A percentile compares a stretch with the other conserved stretches of the same genome.
Conservation (phyloP, 2,113 vertebrate genomes). For the Nerophis ophidion region DNA sequence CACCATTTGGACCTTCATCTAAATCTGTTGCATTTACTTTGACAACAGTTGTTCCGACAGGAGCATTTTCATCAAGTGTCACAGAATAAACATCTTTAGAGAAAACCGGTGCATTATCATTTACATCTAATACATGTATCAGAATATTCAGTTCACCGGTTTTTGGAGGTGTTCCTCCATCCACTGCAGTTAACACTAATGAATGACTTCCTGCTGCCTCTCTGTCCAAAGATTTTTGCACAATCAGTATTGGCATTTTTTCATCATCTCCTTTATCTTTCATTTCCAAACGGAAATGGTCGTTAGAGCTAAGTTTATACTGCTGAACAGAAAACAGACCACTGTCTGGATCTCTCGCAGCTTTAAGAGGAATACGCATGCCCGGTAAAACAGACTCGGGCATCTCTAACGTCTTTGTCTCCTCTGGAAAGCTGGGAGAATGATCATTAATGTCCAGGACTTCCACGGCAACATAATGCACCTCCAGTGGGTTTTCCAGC, state of each 20-base stretch:
- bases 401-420: conserved; percentile 48
- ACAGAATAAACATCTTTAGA: conserved; percentile 39
- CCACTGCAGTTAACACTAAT: conserved; percentile 42
- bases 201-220: conserved; percentile 20
- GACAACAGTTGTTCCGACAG: conserved; percentile 35
- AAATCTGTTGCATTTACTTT: conserved; percentile 61
- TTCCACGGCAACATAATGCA: conserved; percentile 52
- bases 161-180: conserved; percentile 58
- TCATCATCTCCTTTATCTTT: conserved; percentile 40
- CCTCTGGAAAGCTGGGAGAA: conserved; percentile 47
- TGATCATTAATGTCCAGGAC: conserved; percentile 68
- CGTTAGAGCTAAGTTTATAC: conserved; percentile 58
- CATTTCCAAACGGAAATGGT: conserved; percentile 55
- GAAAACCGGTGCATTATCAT: conserved; percentile 58
- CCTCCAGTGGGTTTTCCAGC: conserved; percentile 53
- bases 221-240: conserved; percentile 53
- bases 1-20: conserved; percentile 55
- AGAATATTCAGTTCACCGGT: conserved; percentile 35
- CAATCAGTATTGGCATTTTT: conserved; percentile 51
- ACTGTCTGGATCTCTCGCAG: conserved; percentile 50
- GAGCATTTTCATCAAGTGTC: conserved; percentile 46
- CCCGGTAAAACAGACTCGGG: conserved; percentile 49
- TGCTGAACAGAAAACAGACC: conserved; percentile 45
- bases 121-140: conserved; percentile 49
- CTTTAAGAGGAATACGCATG: conserved; percentile 39